Percentiles rank a stretch among this genome's conserved stretches.
Conservation (phyloP, 2,797 vertebrate genomes). For the Prunella strophiata region DNA sequence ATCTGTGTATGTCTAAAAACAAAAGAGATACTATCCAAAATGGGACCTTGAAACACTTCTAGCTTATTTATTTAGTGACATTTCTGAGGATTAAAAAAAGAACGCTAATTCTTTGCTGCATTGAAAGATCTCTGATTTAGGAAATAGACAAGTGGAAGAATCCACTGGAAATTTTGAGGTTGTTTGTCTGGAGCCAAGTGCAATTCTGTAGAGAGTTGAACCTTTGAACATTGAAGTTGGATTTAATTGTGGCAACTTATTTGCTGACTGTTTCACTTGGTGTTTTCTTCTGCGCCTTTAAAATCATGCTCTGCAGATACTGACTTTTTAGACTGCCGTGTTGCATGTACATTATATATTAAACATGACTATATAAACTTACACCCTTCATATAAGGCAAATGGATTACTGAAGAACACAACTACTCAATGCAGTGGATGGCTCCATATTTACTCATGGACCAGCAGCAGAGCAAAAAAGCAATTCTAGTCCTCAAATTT, state of each 20-base stretch:
- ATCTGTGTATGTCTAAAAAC: background rate
- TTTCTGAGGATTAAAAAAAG: background rate
- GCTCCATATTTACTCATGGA: background rate
- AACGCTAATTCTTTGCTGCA: background rate
- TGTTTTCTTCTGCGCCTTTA: background rate
- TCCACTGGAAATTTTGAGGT: background rate
- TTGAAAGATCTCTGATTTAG: background rate
- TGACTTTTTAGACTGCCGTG: background rate
- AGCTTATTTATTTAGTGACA: background rate
- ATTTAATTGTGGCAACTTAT: background rate
- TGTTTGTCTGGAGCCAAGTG: background rate
- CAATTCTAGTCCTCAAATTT: background rate
- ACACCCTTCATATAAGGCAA: background rate
- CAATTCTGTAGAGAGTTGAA: background rate
- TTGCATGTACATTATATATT: background rate
- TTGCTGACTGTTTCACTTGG: background rate
- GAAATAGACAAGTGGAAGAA: background rate
- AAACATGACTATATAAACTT: background rate
- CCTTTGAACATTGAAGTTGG: fast-evolving
- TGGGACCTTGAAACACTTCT: background rate
- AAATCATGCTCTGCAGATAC: background rate
- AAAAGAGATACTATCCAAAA: background rate
- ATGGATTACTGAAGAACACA: background rate
- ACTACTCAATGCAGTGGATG: background rate
- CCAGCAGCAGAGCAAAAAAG: background rate